Evolutionary conservation across 1,140 invertebrate species (phyloP), one percentile per base, ranked within the genome.

Genomic region (Bombus waltoni): DNA sequence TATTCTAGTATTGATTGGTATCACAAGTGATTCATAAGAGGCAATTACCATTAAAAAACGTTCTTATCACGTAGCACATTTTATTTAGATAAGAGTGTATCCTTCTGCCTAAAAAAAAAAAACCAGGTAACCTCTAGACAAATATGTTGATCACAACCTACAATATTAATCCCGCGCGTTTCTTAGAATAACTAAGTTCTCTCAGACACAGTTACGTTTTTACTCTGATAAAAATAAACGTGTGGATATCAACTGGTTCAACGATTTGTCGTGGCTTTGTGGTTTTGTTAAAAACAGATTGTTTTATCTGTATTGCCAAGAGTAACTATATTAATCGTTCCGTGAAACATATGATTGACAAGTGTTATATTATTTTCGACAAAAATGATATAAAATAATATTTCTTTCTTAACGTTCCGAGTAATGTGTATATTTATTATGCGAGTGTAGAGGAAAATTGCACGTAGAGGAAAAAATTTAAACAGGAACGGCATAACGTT

Each of bases 21-120:
- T 90, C 44, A n/a, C 47, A 80, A 71, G 10, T 82, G 74, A 90
- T 65, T 87, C 87, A 89, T 68, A 71, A 11, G 44, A 22, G n/a
- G 25, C 38, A 42, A 40, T 10, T 62, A 72, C 15, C 22, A 13
- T 81, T 22, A 28, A 66, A 25, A 11, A 59, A 32, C 1, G 10
- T 32, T 47, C 62, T 88, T 90, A 89, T 88, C 82, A 73, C 32
- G 11, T 28, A 28, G 11, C 18, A 35, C 72, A 85, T 86, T n/a
- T n/a, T 70, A 38, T 40, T 78, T 66, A 85, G 78, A 89, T 88
- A 90, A 88, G 22, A 53, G 18, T 11, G 40, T 44, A 53, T 71
- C 42, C 32, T 18, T 68, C 32, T 47, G 74, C 44, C 89, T 90
- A 53, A 47, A 86, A 85, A 22, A 22, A 32, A 53, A 22, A 72